These are phyloP conservation scores for Drosophila biarmipes DNA, from an alignment of 1,140 invertebrate genomes.

Conservation along the genomic window DNA sequence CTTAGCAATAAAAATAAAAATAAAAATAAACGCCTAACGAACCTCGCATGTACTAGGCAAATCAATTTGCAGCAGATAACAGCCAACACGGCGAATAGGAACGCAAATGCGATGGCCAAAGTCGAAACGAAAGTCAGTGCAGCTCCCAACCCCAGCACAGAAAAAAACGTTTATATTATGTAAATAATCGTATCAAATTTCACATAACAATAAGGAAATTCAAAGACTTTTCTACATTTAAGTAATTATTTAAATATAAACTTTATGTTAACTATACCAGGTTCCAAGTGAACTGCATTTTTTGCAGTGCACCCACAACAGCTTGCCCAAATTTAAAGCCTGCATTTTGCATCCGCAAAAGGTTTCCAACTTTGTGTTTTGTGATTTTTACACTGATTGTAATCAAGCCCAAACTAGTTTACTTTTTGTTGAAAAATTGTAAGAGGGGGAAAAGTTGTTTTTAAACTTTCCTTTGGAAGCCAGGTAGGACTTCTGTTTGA, in stretches of 20 bases:
- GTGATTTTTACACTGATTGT: slow-evolving; percentile 20
- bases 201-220: no score
- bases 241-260: no score
- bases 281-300: neutral
- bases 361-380: slow-evolving; percentile 9
- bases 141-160: neutral
- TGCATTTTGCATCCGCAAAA: slow-evolving; percentile 31
- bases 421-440: neutral
- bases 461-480: neutral
- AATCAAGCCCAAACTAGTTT: slow-evolving; percentile 27
- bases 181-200: neutral
- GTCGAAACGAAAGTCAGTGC: slow-evolving; percentile 7
- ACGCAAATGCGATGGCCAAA: slow-evolving; percentile 8
- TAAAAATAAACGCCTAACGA: slow-evolving; percentile 22
- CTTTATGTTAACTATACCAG: neutral
- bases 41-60: slow-evolving; percentile 38
- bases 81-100: slow-evolving; percentile 1
- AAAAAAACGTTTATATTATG: neutral
- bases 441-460: neutral
- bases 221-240: no score
- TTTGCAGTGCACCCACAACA: neutral
- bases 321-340: neutral
- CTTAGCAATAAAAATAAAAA: slow-evolving; percentile 5
- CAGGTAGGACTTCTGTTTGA: neutral
- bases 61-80: slow-evolving; percentile 29